Conservation (phyloP, 2,113 vertebrate species). For the human (Homo sapiens) region GRCh38 chr6:160463001-160463500, state of each 20-base stretch:
- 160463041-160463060: not conserved
- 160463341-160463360: not conserved
- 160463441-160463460: not conserved
- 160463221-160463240: too few relatives aligned
- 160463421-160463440: not conserved
- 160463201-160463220: not conserved
- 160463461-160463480: not conserved
- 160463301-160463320: not conserved
- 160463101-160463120: not conserved
- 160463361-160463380: not conserved
- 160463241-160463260: not conserved
- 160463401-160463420: not conserved
- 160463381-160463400: rapidly evolving
- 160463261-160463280: rapidly evolving
- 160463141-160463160: not conserved
- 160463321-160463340: not conserved
- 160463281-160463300: not conserved
- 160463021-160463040: not conserved
- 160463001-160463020: rapidly evolving
- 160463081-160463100: not conserved
- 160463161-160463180: not conserved
- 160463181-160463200: not conserved
- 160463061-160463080: not conserved
- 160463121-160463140: not conserved
- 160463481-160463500: not conserved